Evolutionary conservation across 1,140 invertebrate species (phyloP).

Genomic region (Brachionus asplanchnoidis): DNA sequence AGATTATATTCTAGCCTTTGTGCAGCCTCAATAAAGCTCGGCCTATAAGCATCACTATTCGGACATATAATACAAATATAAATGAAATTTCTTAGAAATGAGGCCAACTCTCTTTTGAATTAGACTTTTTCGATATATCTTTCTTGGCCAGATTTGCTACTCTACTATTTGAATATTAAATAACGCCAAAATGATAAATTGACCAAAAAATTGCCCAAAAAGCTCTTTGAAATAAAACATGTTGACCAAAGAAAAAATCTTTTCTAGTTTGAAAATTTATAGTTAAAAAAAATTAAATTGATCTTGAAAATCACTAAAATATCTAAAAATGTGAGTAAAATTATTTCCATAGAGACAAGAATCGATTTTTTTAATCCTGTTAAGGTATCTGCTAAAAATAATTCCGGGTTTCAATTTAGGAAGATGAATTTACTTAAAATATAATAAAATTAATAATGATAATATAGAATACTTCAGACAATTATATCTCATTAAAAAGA

Average conservation of each 20-base stretch:
- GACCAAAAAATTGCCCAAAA: not conserved
- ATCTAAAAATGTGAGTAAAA: not conserved
- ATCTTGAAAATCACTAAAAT: not conserved
- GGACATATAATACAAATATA: not conserved
- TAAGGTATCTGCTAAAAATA: not conserved
- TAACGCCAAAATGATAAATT: not conserved
- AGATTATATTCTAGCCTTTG: not conserved
- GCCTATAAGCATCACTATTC: not conserved
- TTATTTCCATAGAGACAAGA: not conserved
- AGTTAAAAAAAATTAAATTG: not conserved
- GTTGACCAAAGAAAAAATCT: not conserved
- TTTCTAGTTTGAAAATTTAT: not conserved
- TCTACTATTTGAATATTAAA: not conserved
- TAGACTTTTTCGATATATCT: not conserved
- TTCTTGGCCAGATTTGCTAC: not conserved
- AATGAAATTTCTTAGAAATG: not conserved
- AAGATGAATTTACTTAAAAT: not conserved
- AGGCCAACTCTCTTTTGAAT: not conserved
- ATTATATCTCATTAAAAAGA: not conserved
- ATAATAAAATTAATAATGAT: not conserved
- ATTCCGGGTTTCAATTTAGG: not conserved
- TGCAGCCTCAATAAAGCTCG: not conserved
- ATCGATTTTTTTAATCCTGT: not conserved
- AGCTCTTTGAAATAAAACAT: not conserved
- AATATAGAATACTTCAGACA: not conserved